Base-by-base conservation (phyloP, 2,113 vertebrate species). In the Tringa solitaria region DNA sequence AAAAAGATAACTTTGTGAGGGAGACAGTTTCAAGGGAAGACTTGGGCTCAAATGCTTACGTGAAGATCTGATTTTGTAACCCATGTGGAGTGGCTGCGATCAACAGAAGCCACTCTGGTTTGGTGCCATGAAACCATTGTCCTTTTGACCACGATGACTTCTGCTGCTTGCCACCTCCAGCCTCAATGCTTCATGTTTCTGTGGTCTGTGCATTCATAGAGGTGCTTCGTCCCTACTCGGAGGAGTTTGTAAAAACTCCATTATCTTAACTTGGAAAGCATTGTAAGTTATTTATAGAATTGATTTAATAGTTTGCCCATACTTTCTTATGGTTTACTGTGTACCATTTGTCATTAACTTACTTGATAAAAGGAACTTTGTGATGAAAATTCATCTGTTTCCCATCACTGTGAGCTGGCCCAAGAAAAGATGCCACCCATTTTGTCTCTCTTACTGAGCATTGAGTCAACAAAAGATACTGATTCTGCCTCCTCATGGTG, bases 81-180 rank as follows among this genome's bases (percentile, higher is more conserved):
- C 5, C 37, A 6, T 7, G 8, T 78, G 45, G 39, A 64, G 21
- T 12, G 43, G 1, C 0, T 57, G 46, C 12, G 45, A 39, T 83
- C 21, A 48, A 32, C 12, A 82, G 54, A 86, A 50, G n/a, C 10
- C 10, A 0, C 54, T 61, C n/a, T 33, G 10, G 61, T 92, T 53
- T 1, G 0, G 13, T 48, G 45, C 41, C 1, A 2, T 61, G 6
- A 61, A 80, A 60, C 24, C 2, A 0, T 22, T 9, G 4, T 43
- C 21, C 33, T 85, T 94, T 53, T 60, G 43, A 65, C 6, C 7
- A 0, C 2, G 30, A 27, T 53, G 27, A 35, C 8, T 76, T 72
- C 22, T 57, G 21, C 63, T 83, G 39, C 57, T 74, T 26, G 12
- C 20, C 16, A 27, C 37, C 72, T 59, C 64, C 41, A 61, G 0